Conservation (phyloP, 2,113 vertebrate genomes). For the Cynopterus brachyotis region DNA sequence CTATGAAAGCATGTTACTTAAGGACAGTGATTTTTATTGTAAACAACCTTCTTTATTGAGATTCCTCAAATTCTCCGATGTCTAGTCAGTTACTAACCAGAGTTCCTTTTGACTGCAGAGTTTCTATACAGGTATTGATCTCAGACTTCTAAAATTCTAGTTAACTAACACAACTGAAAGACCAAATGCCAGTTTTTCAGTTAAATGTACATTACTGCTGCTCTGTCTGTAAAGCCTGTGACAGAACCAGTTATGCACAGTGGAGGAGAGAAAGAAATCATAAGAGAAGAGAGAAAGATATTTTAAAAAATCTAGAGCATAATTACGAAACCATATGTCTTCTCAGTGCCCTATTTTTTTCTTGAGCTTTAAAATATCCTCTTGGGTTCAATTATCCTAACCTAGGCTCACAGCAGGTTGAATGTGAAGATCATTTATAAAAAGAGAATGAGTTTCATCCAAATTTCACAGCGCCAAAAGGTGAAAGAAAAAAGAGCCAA, state of each 20-base stretch:
- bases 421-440: slow-evolving; percentile 59
- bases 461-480: neutral
- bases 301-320: neutral
- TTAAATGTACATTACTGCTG: neutral
- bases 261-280: neutral
- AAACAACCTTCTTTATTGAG: neutral
- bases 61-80: neutral
- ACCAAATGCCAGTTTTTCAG: neutral
- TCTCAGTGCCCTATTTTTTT: slow-evolving; percentile 58
- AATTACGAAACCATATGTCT: slow-evolving; percentile 68
- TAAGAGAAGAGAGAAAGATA: neutral
- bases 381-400: slow-evolving; percentile 72
- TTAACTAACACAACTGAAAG: neutral
- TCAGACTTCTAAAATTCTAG: neutral
- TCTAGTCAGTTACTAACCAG: neutral
- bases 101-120: neutral
- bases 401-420: slow-evolving; percentile 49
- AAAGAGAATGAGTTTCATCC: slow-evolving; percentile 2
- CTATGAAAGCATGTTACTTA: neutral
- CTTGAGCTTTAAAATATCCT: slow-evolving; percentile 63
- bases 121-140: neutral
- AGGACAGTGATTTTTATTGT: neutral
- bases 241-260: neutral
- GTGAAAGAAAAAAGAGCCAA: neutral
- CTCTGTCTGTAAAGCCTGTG: neutral